Conservation (phyloP, 2,797 vertebrate species). For the Hypotaenidia philippensis region DNA sequence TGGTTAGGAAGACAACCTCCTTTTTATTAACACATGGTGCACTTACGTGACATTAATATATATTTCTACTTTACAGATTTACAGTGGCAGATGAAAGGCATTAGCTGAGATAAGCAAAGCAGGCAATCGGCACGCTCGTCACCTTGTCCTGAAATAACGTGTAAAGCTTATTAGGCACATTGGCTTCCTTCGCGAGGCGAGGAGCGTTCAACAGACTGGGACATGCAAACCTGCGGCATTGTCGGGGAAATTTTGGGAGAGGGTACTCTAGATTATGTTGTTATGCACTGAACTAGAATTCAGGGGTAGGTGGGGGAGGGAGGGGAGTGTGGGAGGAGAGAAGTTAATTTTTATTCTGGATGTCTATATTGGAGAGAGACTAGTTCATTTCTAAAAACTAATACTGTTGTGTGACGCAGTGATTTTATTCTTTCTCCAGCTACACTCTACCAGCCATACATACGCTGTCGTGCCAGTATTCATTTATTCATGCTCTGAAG, state of each 20-base stretch:
- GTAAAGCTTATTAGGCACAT: not conserved
- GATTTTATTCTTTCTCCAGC: conserved; percentile 57
- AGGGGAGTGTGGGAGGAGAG: not conserved
- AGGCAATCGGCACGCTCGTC: not conserved
- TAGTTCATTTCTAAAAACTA: conserved; percentile 66
- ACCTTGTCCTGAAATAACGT: not conserved
- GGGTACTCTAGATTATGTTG: not conserved
- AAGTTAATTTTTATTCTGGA: not conserved
- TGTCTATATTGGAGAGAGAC: not conserved
- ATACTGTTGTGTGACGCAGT: conserved; percentile 23
- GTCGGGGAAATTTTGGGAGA: not conserved
- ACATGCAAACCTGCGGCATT: not conserved
- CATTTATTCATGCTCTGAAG: conserved; percentile 71
- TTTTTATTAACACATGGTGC: conserved; percentile 54
- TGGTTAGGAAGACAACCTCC: conserved; percentile 38
- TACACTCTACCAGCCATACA: not conserved
- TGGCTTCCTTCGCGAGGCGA: conserved; percentile 5
- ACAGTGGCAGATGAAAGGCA: conserved; percentile 35
- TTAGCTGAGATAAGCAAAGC: conserved; percentile 51
- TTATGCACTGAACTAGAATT: not conserved
- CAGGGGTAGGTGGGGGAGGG: not conserved
- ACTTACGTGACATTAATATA: conserved; percentile 44
- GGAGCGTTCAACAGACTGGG: not conserved
- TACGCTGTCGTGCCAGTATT: not conserved
- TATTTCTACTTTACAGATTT: conserved; percentile 38